Percentiles rank a stretch among this genome's conserved stretches.
Evolutionary conservation across 2,888 invertebrate species (phyloP).

Genomic region (Steinernema hermaphroditum): DNA sequence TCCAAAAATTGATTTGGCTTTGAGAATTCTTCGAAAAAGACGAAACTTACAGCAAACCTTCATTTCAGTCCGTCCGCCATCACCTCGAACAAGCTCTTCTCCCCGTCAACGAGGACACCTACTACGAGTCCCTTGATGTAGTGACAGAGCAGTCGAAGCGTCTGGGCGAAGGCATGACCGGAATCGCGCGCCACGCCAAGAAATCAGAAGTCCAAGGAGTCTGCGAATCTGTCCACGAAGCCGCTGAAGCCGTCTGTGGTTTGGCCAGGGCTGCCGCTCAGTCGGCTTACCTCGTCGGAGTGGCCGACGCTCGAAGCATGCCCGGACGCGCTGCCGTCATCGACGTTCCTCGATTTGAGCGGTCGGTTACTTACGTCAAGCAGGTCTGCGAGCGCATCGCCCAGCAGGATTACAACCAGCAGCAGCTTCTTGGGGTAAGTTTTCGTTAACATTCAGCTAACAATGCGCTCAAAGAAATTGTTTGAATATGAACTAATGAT

Average conservation of each 20-base stretch:
- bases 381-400: conserved; percentile 76
- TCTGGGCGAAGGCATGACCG: conserved; percentile 78
- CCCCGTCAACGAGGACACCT: conserved; percentile 83
- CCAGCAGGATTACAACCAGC: conserved; percentile 43
- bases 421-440: conserved; percentile 49
- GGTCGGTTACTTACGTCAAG: conserved; percentile 86
- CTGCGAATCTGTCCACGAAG: conserved; percentile 74
- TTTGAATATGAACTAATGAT: no score
- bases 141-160: conserved; percentile 84
- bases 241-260: conserved; percentile 85
- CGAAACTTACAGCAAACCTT: background rate
- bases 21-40: background rate
- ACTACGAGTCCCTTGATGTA: conserved; percentile 88
- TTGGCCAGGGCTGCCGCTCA: conserved; percentile 88
- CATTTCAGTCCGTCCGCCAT: conserved; percentile 75
- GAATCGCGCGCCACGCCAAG: conserved; percentile 89
- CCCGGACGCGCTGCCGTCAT: conserved; percentile 86
- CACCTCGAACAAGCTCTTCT: conserved; percentile 79
- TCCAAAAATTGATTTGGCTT: no score
- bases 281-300: conserved; percentile 87
- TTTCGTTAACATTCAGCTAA: no score
- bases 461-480: no score
- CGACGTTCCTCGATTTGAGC: conserved; percentile 82
- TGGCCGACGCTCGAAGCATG: conserved; percentile 85
- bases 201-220: conserved; percentile 83